phyloP scores from a whole-genome alignment of 1,140 invertebrate genomes.

The Conus betulinus region DNA sequence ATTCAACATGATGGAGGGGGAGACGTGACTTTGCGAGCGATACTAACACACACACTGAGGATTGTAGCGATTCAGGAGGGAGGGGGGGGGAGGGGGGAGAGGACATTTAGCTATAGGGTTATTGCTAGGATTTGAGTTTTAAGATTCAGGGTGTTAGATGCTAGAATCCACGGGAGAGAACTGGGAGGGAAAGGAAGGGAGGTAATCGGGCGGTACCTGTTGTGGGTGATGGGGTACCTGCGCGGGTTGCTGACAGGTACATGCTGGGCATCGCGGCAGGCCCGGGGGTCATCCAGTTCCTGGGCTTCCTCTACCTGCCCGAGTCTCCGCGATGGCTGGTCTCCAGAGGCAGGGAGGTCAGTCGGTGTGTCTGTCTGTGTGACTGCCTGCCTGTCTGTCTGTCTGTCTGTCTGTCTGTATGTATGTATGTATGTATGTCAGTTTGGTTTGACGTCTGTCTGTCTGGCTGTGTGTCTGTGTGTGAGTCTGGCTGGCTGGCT shows the following conservation, averaged over 20 bases:
- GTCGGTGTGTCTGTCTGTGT: not conserved
- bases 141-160: too few relatives aligned
- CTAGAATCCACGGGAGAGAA: not conserved
- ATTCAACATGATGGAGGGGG: too few relatives aligned
- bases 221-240: not conserved
- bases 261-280: slow-evolving; percentile 69
- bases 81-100: too few relatives aligned
- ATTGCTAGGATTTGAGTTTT: too few relatives aligned
- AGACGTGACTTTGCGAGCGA: too few relatives aligned
- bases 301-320: slow-evolving; percentile 68
- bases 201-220: too few relatives aligned
- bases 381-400: slow-evolving; percentile 1
- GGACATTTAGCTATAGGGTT: too few relatives aligned
- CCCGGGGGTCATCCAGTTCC: slow-evolving; percentile 54
- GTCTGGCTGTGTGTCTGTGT: not conserved
- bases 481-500: not conserved
- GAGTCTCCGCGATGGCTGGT: slow-evolving; percentile 73
- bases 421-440: too few relatives aligned
- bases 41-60: too few relatives aligned
- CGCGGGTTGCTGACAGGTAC: slow-evolving; percentile 57
- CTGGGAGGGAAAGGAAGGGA: too few relatives aligned
- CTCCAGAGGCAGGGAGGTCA: slow-evolving; percentile 54
- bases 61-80: too few relatives aligned
- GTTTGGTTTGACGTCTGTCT: too few relatives aligned
- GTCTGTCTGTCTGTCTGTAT: not conserved